Base-by-base conservation (phyloP, 2,113 vertebrate genomes). In the Hippocampus barbouri region DNA sequence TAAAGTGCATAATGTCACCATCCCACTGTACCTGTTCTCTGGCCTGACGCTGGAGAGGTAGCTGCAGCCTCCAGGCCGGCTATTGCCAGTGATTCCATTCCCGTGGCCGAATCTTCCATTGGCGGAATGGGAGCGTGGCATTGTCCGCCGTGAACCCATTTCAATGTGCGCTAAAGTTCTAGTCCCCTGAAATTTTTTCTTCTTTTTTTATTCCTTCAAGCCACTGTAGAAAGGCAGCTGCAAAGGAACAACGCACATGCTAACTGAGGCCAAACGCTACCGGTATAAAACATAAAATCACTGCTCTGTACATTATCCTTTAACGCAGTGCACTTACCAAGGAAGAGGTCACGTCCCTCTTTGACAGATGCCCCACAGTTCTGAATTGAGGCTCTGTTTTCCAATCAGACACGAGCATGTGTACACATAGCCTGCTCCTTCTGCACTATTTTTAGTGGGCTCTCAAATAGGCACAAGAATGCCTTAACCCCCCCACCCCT, bases 1-100 rank as follows among this genome's bases (percentile, higher is more conserved):
- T 61, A 16, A 61, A 16, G 30, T 40, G 34, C 34, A 65, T 11
- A 45, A 45, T 3, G n/a, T 83, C 78, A 78, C 70, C 27, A 12
- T 21, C 66, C 9, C 8, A 41, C 54, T 64, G 40, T 90, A 97
- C 96, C 96, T 97, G 92, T 90, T 92, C 82, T 92, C 95, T 0
- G 95, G 94, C 71, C 95, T 91, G 80, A 96, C 92, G 45, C 89
- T 92, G 34, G 94, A 93, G 77, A 97, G 83, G 74, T 97, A 97
- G 82, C 88, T 96, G 80, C 92, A 93, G 47, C 93, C 85, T 66
- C 91, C 80, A 0, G 92, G 85, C 64, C 93, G 89, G 5, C 70
- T 40, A 6, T 74, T 91, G 2, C 89, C 86, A 10, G 49, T 79
- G 51, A 51, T 65, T 61, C 91, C 83, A 34, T 89, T 86, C 1